Base-by-base conservation (phyloP, 2,888 invertebrate genomes). In the Mechanitis messenoides region DNA sequence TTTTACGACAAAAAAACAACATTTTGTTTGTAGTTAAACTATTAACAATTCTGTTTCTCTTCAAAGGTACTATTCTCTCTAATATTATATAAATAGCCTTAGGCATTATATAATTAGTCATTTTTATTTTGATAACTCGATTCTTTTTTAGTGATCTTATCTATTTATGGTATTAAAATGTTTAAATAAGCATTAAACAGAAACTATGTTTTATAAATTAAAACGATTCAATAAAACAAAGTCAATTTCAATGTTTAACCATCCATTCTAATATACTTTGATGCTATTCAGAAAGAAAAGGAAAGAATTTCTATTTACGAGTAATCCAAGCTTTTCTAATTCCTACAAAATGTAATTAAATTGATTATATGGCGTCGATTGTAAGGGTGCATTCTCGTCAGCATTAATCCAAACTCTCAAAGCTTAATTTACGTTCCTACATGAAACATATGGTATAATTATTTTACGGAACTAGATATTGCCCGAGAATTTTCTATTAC, bases 331-430 rank as follows among this genome's bases (percentile, higher is more conserved):
- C 50, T 42, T 54, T 59, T 59, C 53, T 56, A 45, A 59, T 56
- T 53, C 56, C 56, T 54, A 38, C 57, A 35, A 54, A 57, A 50
- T 33, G 33, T 62, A 62, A 50, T 57, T 33, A 45, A 62, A 55
- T 45, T 55, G 55, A 59, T 62, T 62, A 62, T 31, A 50, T 50
- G 9, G 50, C 28, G 50, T 9, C 56, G 55, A 56, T 53, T 45
- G 45, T 56, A 12, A 53, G 59, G 57, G 57, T 47, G 59, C 62
- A 62, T 56, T 64, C 59, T 53, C 59, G 57, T 62, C 50, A 58
- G 35, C 33, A 57, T 60, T 58, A 55, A 60, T 62, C 59, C 35
- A 31, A 57, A 62, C 57, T 65, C 60, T 46, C 11, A 11, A 42
- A 50, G 31, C 50, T 50, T 31, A 50, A 28, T 50, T 50, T 28